Base-by-base conservation (phyloP, 2,888 invertebrate species). In the Mesorhabditis sp. region DNA sequence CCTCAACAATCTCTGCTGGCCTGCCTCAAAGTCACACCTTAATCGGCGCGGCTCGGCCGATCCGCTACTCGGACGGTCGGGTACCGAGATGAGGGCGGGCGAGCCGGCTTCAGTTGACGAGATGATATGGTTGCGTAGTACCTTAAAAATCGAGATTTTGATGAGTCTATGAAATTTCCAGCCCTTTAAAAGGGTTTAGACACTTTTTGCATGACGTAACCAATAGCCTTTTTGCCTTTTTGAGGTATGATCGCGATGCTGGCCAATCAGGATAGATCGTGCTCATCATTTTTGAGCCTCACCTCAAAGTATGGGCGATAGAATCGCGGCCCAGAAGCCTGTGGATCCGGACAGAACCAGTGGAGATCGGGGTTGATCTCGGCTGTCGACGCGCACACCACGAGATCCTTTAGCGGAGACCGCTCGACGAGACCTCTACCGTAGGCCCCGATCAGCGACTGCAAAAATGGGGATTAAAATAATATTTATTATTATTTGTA, bases 241-340 rank as follows among this genome's bases (percentile, higher is more conserved):
- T 28, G 28, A 28, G 28, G 28, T 1, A 28, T 28, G 28, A 28
- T 28, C 28, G 1, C 28, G 28, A 28, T 28, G 28, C 28, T 28
- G 1, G 28, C 28, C 28, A 28, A 28, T 28, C 58, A 13, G 58
- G 58, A 50, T 13, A 50, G 58, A 50, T 13, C n/a, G 58, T 50
- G 58, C n/a, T 50, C 58, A 50, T 13, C 7, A 13, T 50, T n/a
- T 50, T 50, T 50, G 58, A 50, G 58, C n/a, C 58, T 67, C 61
- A 67, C 95, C 86, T 95, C 95, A 81, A 93, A 92, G 87, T 95
- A 95, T 61, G 95, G 95, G 90, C 93, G 91, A 88, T 95, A 96
- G 74, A 94, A 90, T 64, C 96, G 89, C 67, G 95, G 94, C 77
- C 93, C 77, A 28, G 69, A n/a, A 13, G 68, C 66, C 4, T 68